A percentile compares a stretch with the other conserved stretches of the same genome.
Evolutionary conservation across 2,113 vertebrate species (phyloP).

Genomic region (Neolamprologus fasciatus): DNA sequence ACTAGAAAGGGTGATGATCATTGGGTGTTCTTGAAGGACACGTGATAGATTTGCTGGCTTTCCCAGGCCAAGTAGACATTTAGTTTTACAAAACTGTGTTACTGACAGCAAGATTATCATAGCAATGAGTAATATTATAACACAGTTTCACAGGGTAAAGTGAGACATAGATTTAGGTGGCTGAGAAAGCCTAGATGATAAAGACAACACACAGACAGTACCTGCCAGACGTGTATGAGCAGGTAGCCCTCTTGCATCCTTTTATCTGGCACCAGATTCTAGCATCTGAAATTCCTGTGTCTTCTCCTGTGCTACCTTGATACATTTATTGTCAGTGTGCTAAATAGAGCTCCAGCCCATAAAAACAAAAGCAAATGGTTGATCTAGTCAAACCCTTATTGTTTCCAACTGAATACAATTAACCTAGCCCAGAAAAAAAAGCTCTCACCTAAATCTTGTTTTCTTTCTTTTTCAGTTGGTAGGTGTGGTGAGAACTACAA

Average conservation of each 20-base stretch:
- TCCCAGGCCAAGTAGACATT: not conserved
- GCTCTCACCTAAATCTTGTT: not conserved
- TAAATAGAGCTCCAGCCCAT: not conserved
- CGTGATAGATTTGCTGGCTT: not conserved
- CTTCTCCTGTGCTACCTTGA: not conserved
- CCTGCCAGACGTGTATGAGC: not conserved
- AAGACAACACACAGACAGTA: not conserved
- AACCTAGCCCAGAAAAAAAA: not conserved
- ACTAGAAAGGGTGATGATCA: not conserved
- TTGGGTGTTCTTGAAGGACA: not conserved
- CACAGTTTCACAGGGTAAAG: not conserved
- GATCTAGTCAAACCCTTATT: not conserved
- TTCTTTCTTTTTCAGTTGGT: not conserved
- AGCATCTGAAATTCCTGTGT: not conserved
- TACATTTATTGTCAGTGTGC: not conserved
- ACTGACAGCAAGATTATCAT: not conserved
- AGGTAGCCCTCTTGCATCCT: not conserved
- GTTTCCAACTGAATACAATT: not conserved
- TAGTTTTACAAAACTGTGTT: not conserved
- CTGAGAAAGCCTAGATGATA: not conserved
- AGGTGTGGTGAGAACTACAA: not conserved
- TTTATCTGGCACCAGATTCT: not conserved
- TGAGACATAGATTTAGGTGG: not conserved
- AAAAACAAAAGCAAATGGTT: not conserved
- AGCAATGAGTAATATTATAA: not conserved